These are phyloP conservation scores for Tupiocoris notatus DNA, from an alignment of 2,888 invertebrate species.

Conservation along the genomic window DNA sequence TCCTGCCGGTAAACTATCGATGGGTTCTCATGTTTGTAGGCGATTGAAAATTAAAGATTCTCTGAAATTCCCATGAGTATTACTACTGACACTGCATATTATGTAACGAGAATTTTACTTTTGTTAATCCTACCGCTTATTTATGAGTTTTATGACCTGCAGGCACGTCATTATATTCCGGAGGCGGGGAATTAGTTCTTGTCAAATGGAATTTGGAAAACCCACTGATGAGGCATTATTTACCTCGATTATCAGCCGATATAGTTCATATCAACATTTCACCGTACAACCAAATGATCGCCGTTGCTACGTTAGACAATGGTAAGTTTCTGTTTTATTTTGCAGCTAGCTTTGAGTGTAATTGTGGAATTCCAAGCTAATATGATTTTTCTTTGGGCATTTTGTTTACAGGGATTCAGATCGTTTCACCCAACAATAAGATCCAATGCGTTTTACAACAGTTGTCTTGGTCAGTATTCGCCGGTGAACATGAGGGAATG, in stretches of 20 bases:
- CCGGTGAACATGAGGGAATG: constrained; percentile 52
- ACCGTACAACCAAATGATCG: constrained; percentile 63
- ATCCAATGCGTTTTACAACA: constrained; percentile 65
- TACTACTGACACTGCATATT: too few relatives aligned
- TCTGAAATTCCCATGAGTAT: too few relatives aligned
- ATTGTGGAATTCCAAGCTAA: too few relatives aligned
- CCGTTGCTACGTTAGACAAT: constrained; percentile 70
- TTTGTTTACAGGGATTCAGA: constrained; percentile 25
- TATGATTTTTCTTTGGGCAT: too few relatives aligned
- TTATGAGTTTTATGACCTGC: constrained; percentile 43
- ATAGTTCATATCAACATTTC: constrained; percentile 65
- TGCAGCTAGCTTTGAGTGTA: too few relatives aligned
- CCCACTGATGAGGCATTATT: constrained; percentile 58
- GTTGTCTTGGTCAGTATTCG: constrained; percentile 61
- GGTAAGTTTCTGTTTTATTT: too few relatives aligned
- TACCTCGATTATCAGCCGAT: constrained; percentile 70
- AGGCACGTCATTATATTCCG: constrained; percentile 70
- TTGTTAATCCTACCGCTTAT: background rate
- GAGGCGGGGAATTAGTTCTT: constrained; percentile 74
- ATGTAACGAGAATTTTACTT: too few relatives aligned
- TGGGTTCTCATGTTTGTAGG: too few relatives aligned
- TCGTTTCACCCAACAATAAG: constrained; percentile 53
- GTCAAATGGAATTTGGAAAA: constrained; percentile 70
- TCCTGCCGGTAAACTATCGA: constrained; percentile 54
- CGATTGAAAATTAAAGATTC: too few relatives aligned